Evolutionary conservation across 2,113 vertebrate species (phyloP).

Genomic region (Xiphorhynchus elegans): DNA sequence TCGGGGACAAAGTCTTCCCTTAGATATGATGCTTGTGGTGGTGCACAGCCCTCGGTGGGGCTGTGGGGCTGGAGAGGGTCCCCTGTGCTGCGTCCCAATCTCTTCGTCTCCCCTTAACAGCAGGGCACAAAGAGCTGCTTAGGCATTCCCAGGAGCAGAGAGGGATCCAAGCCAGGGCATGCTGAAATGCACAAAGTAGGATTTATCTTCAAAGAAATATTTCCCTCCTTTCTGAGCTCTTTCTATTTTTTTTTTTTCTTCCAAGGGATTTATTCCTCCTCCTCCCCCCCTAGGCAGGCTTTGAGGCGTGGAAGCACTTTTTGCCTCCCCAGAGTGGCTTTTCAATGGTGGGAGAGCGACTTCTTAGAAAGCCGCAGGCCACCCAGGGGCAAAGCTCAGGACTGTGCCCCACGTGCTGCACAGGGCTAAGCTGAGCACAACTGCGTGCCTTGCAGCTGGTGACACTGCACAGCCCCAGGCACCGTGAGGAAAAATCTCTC

Average conservation of each 20-base stretch:
- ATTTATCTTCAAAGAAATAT: slow-evolving; percentile 61
- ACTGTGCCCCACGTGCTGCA: not conserved
- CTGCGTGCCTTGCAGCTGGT: not conserved
- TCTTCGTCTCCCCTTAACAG: not conserved
- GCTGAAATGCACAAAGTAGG: slow-evolving; percentile 49
- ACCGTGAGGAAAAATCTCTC: not conserved
- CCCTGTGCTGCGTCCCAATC: rapidly evolving
- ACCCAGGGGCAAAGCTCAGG: not conserved
- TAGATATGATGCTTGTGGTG: rapidly evolving
- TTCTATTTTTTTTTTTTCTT: not conserved
- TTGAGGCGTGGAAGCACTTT: not conserved
- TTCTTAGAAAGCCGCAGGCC: not conserved
- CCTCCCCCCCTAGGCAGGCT: not conserved
- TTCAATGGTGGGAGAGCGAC: not conserved
- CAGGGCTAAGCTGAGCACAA: rapidly evolving
- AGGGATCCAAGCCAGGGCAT: slow-evolving; percentile 12
- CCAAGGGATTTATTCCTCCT: slow-evolving; percentile 9
- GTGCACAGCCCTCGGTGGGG: rapidly evolving
- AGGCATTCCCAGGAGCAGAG: not conserved
- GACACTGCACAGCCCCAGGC: rapidly evolving
- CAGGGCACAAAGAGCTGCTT: not conserved
- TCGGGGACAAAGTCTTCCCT: not conserved
- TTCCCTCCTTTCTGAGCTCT: not conserved
- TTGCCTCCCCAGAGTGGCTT: not conserved
- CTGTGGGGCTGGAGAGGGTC: not conserved